phyloP scores from a whole-genome alignment of 2,797 vertebrate species.

The Atherinosoma microstoma region DNA sequence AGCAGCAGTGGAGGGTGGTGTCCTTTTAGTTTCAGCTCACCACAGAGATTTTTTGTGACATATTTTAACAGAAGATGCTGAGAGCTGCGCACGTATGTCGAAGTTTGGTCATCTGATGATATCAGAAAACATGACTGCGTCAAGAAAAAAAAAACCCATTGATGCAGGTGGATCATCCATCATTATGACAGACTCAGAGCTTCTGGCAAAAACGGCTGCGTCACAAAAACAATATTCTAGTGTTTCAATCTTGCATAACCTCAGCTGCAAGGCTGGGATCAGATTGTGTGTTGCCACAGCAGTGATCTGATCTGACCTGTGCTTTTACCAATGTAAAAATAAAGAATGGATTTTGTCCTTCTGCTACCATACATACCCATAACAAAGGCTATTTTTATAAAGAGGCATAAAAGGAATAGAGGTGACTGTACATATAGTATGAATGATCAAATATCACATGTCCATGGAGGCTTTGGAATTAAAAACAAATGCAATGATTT shows the following conservation, averaged over 20 bases:
- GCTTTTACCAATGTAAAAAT: slow-evolving; percentile 19
- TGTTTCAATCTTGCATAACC: slow-evolving; percentile 17
- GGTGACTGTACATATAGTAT: no score
- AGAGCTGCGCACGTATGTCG: no score
- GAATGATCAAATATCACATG: no score
- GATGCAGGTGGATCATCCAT: slow-evolving; percentile 4
- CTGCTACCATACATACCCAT: background rate
- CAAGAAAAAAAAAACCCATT: background rate
- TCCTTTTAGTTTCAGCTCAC: no score
- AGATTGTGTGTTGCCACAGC: slow-evolving; percentile 10
- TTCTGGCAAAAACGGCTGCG: slow-evolving; percentile 14
- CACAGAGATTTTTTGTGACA: no score
- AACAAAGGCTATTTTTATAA: background rate
- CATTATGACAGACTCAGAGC: slow-evolving; percentile 25
- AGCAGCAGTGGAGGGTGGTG: no score
- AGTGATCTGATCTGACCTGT: slow-evolving; percentile 30
- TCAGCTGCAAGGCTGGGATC: slow-evolving; percentile 5
- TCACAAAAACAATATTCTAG: slow-evolving; percentile 11
- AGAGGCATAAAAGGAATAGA: no score
- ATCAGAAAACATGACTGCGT: no score
- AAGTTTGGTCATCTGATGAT: no score
- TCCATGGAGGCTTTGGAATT: no score
- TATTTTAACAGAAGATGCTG: no score
- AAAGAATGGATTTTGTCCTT: background rate
- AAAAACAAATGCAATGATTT: no score